Evolutionary conservation across 2,888 invertebrate genomes (phyloP), one percentile per base, ranked within the genome.

Genomic region (Lithosia quadra): DNA sequence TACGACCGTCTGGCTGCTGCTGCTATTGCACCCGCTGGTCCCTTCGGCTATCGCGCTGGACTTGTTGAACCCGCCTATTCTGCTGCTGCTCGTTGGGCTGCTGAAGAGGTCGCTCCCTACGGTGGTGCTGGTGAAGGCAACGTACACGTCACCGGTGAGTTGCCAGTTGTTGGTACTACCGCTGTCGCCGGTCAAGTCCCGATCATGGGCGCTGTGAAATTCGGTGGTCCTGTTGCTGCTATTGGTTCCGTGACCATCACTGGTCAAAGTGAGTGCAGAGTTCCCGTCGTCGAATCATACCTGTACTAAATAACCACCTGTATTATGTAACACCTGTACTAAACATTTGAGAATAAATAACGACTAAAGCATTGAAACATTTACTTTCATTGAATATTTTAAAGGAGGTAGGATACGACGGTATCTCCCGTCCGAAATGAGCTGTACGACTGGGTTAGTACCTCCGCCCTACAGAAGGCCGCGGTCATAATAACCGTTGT

Each of bases 211-310:
- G 63, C 79, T 76, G 62, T 24, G n/a, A 60, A 34, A 9, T 66
- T 62, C 61, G 61, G 55, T 28, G 66, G 60, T n/a, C 15, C 34
- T 3, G 64, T 62, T 2, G 77, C n/a, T 13, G 65, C 67, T 33
- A 63, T 63, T 21, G 70, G 61, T 33, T 49, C 68, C n/a, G 65
- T 49, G 10, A 24, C 65, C 11, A 58, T 84, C 83, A 63, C 74
- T 79, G 65, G 65, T 18, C 49, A 62, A 28, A 39, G 64, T 22
- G 56, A 36, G 0, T 36, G 56, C 21, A 34, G 33, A 2, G 57
- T 34, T 11, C 53, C 53, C 18, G 34, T 1, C 8, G 3, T 5
- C 33, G 3, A 33, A 3, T 8, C 8, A 9, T 34, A 34, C 8
- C 9, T 34, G 8, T 10, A 10, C 10, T 10, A 34, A 34, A 34